Conservation (phyloP, 2,888 invertebrate genomes). For the Ceratothoa steindachneri region DNA sequence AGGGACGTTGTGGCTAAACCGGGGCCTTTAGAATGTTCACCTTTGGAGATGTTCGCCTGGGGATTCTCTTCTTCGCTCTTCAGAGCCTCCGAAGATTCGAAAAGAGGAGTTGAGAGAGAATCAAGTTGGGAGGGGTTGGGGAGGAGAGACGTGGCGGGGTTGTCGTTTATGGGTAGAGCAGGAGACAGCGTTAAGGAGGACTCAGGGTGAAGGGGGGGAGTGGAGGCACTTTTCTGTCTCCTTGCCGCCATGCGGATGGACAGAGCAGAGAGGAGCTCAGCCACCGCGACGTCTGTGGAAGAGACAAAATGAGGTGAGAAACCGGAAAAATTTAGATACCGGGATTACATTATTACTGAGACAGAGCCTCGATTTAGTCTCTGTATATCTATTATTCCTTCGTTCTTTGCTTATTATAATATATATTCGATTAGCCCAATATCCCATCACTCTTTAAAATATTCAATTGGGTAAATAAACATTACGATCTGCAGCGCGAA, state of each 20-base stretch:
- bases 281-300: constrained; percentile 26
- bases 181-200: constrained; percentile 10
- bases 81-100: neutral
- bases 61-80: neutral
- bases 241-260: constrained; percentile 32
- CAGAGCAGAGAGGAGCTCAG: constrained; percentile 41
- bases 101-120: neutral
- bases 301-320: too few species aligned
- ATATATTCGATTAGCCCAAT: too few species aligned
- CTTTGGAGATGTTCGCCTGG: neutral
- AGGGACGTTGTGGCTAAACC: constrained; percentile 9
- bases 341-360: too few species aligned
- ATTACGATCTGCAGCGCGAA: too few species aligned
- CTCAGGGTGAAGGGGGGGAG: constrained; percentile 4
- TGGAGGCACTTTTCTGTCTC: constrained; percentile 7
- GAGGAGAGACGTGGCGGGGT: constrained; percentile 13
- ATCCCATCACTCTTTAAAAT: too few species aligned
- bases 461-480: too few species aligned
- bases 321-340: too few species aligned
- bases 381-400: too few species aligned
- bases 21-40: neutral
- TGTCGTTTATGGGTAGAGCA: constrained; percentile 3
- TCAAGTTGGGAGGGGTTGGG: neutral
- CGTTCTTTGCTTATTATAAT: too few species aligned
- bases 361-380: too few species aligned